Evolutionary conservation across 1,140 invertebrate species (phyloP).

Genomic region (Brachionus koreanus): DNA sequence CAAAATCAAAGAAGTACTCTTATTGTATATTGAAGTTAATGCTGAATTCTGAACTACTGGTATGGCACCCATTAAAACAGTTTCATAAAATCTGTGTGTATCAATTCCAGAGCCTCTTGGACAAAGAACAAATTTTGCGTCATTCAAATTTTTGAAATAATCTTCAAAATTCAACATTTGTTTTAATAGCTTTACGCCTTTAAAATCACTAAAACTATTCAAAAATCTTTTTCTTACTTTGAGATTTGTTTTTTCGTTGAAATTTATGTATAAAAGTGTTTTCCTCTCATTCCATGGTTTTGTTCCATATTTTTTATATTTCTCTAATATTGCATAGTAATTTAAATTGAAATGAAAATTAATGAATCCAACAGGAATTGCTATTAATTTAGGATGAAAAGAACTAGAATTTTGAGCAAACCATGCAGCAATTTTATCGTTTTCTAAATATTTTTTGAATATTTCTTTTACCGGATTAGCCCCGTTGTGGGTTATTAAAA

Average conservation of each 20-base stretch:
- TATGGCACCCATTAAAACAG: not conserved
- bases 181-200: too few species aligned
- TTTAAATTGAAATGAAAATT: not conserved
- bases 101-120: too few species aligned
- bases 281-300: not conserved
- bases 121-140: too few species aligned
- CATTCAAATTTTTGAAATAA: not conserved
- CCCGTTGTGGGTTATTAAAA: too few species aligned
- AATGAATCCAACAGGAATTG: not conserved
- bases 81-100: not conserved
- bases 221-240: not conserved
- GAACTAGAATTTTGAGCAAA: not conserved
- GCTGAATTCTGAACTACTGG: too few species aligned
- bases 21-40: too few species aligned
- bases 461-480: too few species aligned
- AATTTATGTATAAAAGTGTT: not conserved
- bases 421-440: not conserved
- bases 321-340: not conserved
- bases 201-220: not conserved
- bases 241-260: not conserved
- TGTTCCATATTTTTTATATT: not conserved
- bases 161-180: too few species aligned
- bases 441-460: not conserved
- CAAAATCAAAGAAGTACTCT: too few species aligned
- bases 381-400: not conserved